A percentile compares a stretch with the other conserved stretches of the same genome.
Evolutionary conservation across 2,113 vertebrate species (phyloP).

Genomic region (Progne subis): DNA sequence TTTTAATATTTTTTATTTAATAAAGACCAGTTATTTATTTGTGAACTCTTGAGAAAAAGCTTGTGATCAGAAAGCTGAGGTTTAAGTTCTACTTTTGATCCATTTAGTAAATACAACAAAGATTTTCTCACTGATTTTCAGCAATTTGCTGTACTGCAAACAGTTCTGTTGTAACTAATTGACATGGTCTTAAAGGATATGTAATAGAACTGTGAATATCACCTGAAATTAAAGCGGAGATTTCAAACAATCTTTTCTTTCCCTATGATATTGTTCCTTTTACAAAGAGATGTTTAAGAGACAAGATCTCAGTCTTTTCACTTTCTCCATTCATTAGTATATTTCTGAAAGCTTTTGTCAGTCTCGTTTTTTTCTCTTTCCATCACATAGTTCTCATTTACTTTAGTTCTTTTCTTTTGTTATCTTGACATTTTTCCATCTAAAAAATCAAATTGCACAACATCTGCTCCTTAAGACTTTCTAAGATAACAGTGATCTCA

Average conservation of each 20-base stretch:
- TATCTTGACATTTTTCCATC: constrained; percentile 5
- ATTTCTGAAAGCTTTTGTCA: constrained; percentile 10
- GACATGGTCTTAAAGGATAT: background rate
- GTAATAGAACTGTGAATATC: constrained; percentile 9
- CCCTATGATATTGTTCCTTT: background rate
- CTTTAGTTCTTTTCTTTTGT: constrained; percentile 19
- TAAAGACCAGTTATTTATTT: background rate
- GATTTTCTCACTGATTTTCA: background rate
- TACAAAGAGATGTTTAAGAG: background rate
- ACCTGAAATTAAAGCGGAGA: background rate
- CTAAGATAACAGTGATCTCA: background rate
- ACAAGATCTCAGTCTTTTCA: constrained; percentile 23
- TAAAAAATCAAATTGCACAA: constrained; percentile 38
- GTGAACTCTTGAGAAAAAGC: background rate
- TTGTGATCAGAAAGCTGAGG: background rate
- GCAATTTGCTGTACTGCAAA: background rate
- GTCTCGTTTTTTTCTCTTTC: background rate
- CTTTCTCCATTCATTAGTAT: background rate
- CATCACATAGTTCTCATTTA: constrained; percentile 26
- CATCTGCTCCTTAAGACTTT: background rate
- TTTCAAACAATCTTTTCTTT: background rate
- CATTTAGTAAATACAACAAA: background rate
- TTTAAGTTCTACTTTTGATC: background rate
- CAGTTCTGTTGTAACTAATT: background rate
- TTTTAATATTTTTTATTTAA: background rate